Conservation (phyloP, 2,888 invertebrate species). For the Morpho helenor region DNA sequence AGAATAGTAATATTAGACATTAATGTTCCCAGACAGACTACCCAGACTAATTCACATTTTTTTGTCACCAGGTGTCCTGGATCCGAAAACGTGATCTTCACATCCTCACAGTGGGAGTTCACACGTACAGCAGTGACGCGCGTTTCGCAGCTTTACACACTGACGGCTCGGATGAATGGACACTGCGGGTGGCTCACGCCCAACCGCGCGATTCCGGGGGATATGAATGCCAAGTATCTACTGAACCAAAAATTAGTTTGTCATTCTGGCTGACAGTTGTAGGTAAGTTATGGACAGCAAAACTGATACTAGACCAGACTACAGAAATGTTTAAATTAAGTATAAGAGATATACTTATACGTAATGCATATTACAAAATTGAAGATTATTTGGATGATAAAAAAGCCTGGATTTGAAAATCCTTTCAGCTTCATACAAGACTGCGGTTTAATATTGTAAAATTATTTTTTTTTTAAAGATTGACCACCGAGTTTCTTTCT, state of each 20-base stretch:
- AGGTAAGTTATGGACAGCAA: conserved; percentile 74
- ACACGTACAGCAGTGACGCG: conserved; percentile 83
- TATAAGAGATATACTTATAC: no score
- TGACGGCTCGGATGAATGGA: conserved; percentile 83
- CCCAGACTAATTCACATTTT: neutral
- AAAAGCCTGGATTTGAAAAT: no score
- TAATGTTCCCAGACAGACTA: no score
- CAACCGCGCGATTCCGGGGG: conserved; percentile 90
- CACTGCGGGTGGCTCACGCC: conserved; percentile 76
- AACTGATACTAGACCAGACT: neutral
- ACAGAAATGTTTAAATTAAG: no score
- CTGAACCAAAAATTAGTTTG: conserved; percentile 92
- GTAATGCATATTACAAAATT: no score
- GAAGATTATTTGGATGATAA: no score
- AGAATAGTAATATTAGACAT: no score
- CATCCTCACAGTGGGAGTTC: conserved; percentile 82
- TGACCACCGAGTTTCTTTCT: no score
- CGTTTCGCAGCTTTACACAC: conserved; percentile 83
- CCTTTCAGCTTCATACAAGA: no score
- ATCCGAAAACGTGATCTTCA: conserved; percentile 91
- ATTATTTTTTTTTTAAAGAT: no score
- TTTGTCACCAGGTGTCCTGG: conserved; percentile 86
- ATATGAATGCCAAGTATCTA: conserved; percentile 96
- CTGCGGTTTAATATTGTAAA: no score
- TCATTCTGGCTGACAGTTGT: conserved; percentile 88